Percentiles rank a stretch among this genome's conserved stretches.
Evolutionary conservation across 2,113 vertebrate genomes (phyloP).

Genomic region (Cheirogaleus medius): DNA sequence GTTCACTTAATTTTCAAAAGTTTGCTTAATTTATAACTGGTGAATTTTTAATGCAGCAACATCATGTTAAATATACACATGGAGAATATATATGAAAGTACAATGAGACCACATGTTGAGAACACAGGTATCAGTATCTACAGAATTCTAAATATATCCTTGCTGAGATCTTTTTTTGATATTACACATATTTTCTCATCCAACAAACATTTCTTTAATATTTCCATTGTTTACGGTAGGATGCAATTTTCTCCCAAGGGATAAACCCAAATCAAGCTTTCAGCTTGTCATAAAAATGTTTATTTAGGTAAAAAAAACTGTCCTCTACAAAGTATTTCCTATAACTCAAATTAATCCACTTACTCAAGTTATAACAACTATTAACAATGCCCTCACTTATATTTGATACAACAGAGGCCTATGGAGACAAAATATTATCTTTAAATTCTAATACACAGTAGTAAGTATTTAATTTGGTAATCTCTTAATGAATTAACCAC

Average conservation of each 20-base stretch:
- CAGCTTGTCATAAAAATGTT: background rate
- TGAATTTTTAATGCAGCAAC: conserved; percentile 2
- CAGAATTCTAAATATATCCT: conserved; percentile 9
- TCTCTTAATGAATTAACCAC: background rate
- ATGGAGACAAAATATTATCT: background rate
- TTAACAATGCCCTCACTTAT: background rate
- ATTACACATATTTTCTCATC: background rate
- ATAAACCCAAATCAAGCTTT: background rate
- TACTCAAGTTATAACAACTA: background rate
- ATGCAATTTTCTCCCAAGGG: conserved; percentile 15
- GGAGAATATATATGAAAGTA: background rate
- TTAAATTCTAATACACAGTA: conserved; percentile 23
- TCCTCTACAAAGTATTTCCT: background rate
- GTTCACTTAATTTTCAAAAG: background rate
- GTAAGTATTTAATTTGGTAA: conserved; percentile 15
- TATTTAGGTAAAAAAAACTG: background rate
- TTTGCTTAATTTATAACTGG: background rate
- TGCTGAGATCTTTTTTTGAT: background rate
- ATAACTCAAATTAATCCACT: background rate
- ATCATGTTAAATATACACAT: background rate
- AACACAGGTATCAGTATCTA: background rate
- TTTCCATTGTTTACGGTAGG: background rate
- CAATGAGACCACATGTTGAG: background rate
- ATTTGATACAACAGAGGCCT: background rate
- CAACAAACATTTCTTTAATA: background rate